Percentiles rank a stretch among this genome's conserved stretches.
Evolutionary conservation across 2,888 invertebrate genomes (phyloP).

Genomic region (Copidosoma aretas): DNA sequence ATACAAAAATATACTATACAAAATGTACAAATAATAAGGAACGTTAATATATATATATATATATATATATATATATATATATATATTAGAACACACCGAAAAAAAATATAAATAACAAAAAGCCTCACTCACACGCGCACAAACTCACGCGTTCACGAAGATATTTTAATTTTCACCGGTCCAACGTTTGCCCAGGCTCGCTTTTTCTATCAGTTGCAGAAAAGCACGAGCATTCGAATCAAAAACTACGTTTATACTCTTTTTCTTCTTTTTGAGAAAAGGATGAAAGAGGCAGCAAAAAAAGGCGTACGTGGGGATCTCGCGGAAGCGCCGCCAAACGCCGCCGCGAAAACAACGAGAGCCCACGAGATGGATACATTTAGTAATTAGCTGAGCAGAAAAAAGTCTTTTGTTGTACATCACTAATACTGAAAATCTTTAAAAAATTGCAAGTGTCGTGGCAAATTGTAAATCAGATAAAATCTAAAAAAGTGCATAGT

Average conservation of each 20-base stretch:
- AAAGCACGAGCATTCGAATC: neutral
- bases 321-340: constrained; percentile 23
- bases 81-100: too few species aligned
- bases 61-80: too few species aligned
- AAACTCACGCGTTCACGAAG: constrained; percentile 2
- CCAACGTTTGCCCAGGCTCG: neutral
- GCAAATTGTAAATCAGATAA: too few species aligned
- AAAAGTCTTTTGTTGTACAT: too few species aligned
- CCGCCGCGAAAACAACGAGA: constrained; percentile 27
- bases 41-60: constrained; percentile 3
- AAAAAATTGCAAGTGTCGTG: too few species aligned
- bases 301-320: constrained; percentile 28
- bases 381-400: too few species aligned
- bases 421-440: too few species aligned
- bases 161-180: neutral
- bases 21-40: constrained; percentile 30
- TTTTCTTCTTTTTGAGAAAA: constrained; percentile 6
- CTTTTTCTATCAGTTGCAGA: neutral
- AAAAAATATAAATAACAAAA: constrained; percentile 5
- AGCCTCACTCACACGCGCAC: neutral
- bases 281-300: constrained; percentile 16
- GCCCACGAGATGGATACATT: constrained; percentile 23
- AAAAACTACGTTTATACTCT: neutral
- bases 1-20: constrained; percentile 22
- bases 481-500: neutral